phyloP scores from a whole-genome alignment of 2,797 vertebrate genomes.

The Lacerta viridis region DNA sequence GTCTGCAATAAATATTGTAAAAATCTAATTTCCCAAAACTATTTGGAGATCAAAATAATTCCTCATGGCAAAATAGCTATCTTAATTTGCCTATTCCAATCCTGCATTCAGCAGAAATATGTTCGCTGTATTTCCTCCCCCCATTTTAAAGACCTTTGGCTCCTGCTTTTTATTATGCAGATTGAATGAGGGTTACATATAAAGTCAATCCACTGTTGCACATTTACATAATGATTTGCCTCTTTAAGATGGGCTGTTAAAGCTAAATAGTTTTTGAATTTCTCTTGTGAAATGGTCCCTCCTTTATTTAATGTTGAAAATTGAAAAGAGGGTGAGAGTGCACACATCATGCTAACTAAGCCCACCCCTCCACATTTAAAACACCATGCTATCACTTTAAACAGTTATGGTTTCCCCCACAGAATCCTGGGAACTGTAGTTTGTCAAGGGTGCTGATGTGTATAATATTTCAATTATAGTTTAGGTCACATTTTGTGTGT shows the following conservation, averaged over 20 bases:
- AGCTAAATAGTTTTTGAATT: constrained; percentile 67
- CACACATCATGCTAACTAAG: neutral
- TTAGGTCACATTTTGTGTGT: no score
- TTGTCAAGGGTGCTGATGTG: no score
- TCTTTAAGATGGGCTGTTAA: constrained; percentile 70
- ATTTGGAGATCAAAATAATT: constrained; percentile 60
- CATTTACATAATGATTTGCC: constrained; percentile 72
- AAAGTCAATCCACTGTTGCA: constrained; percentile 32
- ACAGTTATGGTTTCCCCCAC: no score
- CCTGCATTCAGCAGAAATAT: constrained; percentile 54
- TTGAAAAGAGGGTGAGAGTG: constrained; percentile 52
- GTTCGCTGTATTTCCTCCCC: constrained; percentile 40
- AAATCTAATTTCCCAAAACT: constrained; percentile 52
- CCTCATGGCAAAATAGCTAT: constrained; percentile 46
- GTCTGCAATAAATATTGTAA: constrained; percentile 41
- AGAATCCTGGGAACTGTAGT: no score
- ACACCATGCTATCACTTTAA: no score
- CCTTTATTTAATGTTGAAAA: constrained; percentile 66
- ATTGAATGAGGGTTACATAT: constrained; percentile 37
- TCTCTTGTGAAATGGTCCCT: constrained; percentile 63
- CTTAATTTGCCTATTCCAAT: constrained; percentile 54
- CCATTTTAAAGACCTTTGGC: constrained; percentile 34
- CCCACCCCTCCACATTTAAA: no score
- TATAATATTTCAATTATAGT: no score
- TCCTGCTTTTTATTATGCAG: constrained; percentile 70